Evolutionary conservation across 2,888 invertebrate species (phyloP).

Genomic region (Melinopterus prodromus): DNA sequence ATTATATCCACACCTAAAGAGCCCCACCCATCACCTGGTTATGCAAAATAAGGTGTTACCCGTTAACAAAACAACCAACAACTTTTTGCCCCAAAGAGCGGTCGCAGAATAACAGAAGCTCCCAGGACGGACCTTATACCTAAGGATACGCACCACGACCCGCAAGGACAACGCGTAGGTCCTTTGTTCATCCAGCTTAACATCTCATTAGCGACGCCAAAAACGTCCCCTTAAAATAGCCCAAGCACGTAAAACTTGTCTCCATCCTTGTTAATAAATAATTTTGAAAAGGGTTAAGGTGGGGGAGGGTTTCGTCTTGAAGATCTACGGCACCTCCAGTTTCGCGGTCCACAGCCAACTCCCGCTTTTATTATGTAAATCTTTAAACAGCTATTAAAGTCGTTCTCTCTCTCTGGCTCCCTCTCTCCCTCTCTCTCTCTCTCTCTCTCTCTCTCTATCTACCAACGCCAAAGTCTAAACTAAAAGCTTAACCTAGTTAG

Average conservation of each 20-base stretch:
- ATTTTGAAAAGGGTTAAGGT: background rate
- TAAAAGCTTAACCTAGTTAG: background rate
- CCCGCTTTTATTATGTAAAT: slow-evolving; percentile 4
- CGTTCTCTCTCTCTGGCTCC: background rate
- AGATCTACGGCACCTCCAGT: background rate
- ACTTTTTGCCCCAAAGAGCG: background rate
- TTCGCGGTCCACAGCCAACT: background rate
- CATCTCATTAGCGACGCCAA: background rate
- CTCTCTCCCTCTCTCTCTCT: background rate
- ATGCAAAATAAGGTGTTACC: background rate
- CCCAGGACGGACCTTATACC: background rate
- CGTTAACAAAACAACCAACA: background rate
- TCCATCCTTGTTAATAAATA: slow-evolving; percentile 4
- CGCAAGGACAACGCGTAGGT: background rate
- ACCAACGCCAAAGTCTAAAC: background rate
- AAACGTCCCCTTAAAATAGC: background rate
- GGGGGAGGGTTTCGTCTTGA: background rate
- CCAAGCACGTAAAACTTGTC: background rate
- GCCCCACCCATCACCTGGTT: background rate
- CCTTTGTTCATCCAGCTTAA: background rate
- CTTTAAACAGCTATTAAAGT: slow-evolving; percentile 4
- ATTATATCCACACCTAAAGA: too few relatives aligned
- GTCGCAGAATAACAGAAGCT: background rate
- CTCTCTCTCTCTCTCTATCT: background rate
- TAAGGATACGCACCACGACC: background rate